Evolutionary conservation across 2,797 vertebrate genomes (phyloP), one percentile per base, ranked within the genome.

Genomic region (Schizopygopsis pylzovi): DNA sequence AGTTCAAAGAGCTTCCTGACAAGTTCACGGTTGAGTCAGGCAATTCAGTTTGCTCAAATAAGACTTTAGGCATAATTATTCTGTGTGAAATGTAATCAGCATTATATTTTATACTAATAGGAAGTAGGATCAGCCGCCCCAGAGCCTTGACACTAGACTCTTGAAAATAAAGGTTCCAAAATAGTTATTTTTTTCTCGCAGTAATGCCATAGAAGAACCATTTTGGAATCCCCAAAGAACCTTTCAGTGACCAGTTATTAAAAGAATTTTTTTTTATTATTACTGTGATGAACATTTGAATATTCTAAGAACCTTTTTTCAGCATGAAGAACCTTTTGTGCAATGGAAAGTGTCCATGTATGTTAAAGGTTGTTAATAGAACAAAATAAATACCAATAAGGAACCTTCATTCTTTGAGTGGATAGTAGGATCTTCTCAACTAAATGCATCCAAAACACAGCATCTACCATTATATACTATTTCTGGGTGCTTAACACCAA

Each of bases 1-100:
- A 79, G 76, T 83, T 11, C n/a, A 85, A 84, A 54, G 85, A 72
- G 85, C 5, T 89, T 85, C 71, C 89, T 89, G 59, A 61, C 54
- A 43, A 47, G 70, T 37, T 82, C 7, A 39, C 6, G 18, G 54
- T 73, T 73, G 5, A 61, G 9, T 82, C 22, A 49, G 6, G 25
- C 28, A n/a, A 37, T 75, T 83, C 68, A 61, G 6, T 20, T 73
- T 73, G 16, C 54, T 73, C 41, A 61, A 61, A 82, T 73, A 73
- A 56, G 9, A 20, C 22, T 68, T 68, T 52, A 68, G 13, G 45
- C 28, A 71, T 41, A 56, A 56, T 71, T 59, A 72, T 63, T 47
- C 41, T n/a, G 70, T 37, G 25, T 33, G 25, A 73, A 73, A 65
- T 65, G 13, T 65, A 65, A 67, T 67, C 20, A 54, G 45, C 47